These are phyloP conservation scores for Brenthis hecate DNA, from an alignment of 2,888 invertebrate genomes.

Conservation along the genomic window DNA sequence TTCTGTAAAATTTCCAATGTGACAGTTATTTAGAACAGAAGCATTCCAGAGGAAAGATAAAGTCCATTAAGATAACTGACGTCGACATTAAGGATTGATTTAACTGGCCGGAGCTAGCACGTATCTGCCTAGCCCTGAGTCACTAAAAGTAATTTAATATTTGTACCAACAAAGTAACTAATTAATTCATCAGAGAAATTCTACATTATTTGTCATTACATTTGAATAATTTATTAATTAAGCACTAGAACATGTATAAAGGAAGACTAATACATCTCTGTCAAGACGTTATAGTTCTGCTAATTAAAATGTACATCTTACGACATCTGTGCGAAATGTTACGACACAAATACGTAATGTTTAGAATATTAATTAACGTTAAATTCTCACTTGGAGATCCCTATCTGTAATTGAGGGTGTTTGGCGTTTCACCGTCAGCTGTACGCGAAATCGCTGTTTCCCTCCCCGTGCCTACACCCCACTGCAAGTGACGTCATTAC, in stretches of 20 bases:
- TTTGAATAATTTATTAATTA: neutral
- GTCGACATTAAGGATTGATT: constrained; percentile 20
- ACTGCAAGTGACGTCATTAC: constrained; percentile 68
- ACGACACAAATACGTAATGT: constrained; percentile 24
- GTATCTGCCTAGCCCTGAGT: constrained; percentile 9
- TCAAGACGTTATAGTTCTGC: constrained; percentile 24
- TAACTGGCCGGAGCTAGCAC: constrained; percentile 11
- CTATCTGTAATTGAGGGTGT: constrained; percentile 48
- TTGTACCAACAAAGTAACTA: neutral
- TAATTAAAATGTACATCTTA: constrained; percentile 27
- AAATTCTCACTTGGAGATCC: constrained; percentile 25
- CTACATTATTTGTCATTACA: neutral
- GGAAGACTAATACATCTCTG: constrained; percentile 17
- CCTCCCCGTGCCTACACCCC: constrained; percentile 53
- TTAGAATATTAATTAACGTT: constrained; percentile 37
- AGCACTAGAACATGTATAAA: constrained; percentile 1
- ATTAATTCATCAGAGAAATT: neutral
- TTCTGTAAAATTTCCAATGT: neutral
- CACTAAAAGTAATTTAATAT: constrained; percentile 15
- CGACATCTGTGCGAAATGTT: constrained; percentile 33
- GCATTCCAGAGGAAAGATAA: constrained; percentile 19
- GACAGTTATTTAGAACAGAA: neutral
- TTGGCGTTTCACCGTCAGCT: constrained; percentile 68
- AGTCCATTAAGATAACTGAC: constrained; percentile 18
- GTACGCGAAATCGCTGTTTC: constrained; percentile 68